A percentile compares a stretch with the other conserved stretches of the same genome.
These are phyloP conservation scores for Megaptera novaeangliae DNA, from an alignment of 2,113 vertebrate genomes.

Conservation along the genomic window DNA sequence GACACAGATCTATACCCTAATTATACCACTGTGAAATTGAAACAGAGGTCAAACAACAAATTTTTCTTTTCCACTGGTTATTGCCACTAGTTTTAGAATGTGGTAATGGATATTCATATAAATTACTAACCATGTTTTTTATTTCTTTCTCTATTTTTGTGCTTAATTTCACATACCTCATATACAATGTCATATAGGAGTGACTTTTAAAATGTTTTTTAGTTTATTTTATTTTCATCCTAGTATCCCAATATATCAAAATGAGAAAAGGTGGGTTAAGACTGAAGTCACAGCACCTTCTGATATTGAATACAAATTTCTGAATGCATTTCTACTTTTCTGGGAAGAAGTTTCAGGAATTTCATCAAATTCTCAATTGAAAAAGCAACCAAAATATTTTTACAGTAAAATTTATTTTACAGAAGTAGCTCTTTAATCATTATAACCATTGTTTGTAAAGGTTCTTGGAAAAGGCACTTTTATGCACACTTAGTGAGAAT, in stretches of 20 bases:
- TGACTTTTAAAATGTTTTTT: not conserved
- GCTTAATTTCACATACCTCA: not conserved
- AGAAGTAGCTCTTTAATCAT: not conserved
- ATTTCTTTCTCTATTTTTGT: not conserved
- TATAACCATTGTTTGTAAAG: not conserved
- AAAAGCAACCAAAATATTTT: not conserved
- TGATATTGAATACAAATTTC: not conserved
- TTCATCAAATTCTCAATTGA: not conserved
- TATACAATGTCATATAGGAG: not conserved
- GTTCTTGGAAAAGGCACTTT: not conserved
- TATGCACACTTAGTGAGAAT: not conserved
- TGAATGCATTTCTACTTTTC: not conserved
- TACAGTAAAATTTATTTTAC: not conserved
- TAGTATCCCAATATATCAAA: not conserved
- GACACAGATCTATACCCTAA: not conserved
- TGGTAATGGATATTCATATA: not conserved
- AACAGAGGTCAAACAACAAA: not conserved
- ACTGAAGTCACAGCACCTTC: not conserved
- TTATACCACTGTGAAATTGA: not conserved
- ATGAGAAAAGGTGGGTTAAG: not conserved
- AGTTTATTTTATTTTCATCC: not conserved
- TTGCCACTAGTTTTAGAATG: not conserved
- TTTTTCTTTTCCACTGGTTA: not conserved
- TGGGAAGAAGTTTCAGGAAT: not conserved
- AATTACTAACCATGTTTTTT: not conserved